Evolutionary conservation across 2,113 vertebrate genomes (phyloP), one percentile per base, ranked within the genome.

Genomic region (Strix uralensis): DNA sequence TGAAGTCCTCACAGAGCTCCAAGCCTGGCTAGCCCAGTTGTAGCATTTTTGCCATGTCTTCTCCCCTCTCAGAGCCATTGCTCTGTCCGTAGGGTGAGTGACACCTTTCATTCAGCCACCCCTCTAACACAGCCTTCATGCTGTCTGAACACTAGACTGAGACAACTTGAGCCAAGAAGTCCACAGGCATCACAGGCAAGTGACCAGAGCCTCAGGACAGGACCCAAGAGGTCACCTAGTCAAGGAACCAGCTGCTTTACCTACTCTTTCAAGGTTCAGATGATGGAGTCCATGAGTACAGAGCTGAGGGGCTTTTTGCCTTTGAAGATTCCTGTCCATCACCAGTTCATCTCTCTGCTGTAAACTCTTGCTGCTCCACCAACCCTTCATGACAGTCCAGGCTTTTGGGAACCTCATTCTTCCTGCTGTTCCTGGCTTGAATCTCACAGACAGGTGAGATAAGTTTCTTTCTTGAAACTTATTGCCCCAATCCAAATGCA

Each of bases 101-200:
- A 40, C 61, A 71, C 25, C 62, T 34, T 69, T 55, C 38, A 40
- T 23, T 29, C 62, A 88, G 62, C 52, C 36, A 74, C 17, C 14
- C 23, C 23, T 65, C 46, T 32, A 42, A 30, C 13, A 44, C 65
- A 85, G 38, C 25, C 55, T 66, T 65, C 34, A 3, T 2, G 21
- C 36, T 74, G 14, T 9, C 52, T 80, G 72, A 87, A 75, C 38
- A 36, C 8, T 1, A 40, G 23, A 47, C 20, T 32, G 0, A 0
- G 51, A 42, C 32, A 47, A 9, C 13, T 23, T 40, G 49, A 67
- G 21, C 55, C 49, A 61, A 3, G 10, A 13, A 52, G 30, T 4
- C 47, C 30, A 44, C 1, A 1, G 29, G 10, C 46, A 93, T 4
- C 66, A 32, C 23, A 66, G 22, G 26, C 0, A 1, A 67, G 51